Base-by-base conservation (phyloP, 2,113 vertebrate genomes). In the Elephantulus edwardii region DNA sequence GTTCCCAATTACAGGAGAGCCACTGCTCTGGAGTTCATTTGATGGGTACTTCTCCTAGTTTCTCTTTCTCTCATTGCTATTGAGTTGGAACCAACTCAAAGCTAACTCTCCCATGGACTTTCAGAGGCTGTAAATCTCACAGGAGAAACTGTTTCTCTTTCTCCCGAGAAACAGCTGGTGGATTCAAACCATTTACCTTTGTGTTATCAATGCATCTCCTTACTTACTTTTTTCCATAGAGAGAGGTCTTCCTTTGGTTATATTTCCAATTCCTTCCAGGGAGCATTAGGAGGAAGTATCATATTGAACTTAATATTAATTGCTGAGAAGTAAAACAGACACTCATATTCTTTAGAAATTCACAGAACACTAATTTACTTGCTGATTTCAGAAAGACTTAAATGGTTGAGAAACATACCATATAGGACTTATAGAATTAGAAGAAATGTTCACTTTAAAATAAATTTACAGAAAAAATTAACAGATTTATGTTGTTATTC, bases 341-440 rank as follows among this genome's bases (percentile, higher is more conserved):
- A 0, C 8, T 77, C 30, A 35, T 7, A 1, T 71, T 75, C 26
- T 5, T 58, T 12, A 74, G 2, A 30, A 60, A 78, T 52, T 26
- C 11, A 68, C 5, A 92, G 42, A 17, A 62, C 30, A n/a, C n/a
- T n/a, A n/a, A n/a, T n/a, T n/a, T n/a, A n/a, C 68, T 88, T 89
- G 38, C 72, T 92, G 26, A 40, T 91, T 76, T 79, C 40, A 78
- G 35, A 88, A 42, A 93, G 13, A 5, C 38, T n/a, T 80, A 35
- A 8, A 76, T 54, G 5, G 74, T 58, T 87, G 40, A 72, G 58
- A 22, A 72, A 82, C 90, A 66, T 93, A 56, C 81, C 22, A 56
- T 85, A 81, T 66, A n/a, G 58, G 40, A 80, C 50, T n/a, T 78
- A 0, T 46, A 81, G 44, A 82, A 84, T n/a, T 16, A 28, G 10